Evolutionary conservation across 1,140 invertebrate genomes (phyloP).

Genomic region (Oncopodura yosiiana): DNA sequence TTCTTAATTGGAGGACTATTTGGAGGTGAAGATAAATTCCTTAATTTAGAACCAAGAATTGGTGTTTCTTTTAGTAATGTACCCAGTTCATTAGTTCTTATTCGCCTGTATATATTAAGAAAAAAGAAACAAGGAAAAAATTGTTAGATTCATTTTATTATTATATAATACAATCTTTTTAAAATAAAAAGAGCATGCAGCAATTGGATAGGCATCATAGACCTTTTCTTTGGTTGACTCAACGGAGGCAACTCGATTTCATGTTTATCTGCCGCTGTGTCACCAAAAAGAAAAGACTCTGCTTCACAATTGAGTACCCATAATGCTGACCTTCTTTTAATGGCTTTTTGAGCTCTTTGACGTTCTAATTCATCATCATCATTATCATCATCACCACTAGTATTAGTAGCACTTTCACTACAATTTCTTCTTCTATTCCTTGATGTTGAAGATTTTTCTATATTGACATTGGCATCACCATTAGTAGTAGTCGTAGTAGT

Average conservation of each 20-base stretch:
- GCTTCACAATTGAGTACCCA: slow-evolving; percentile 35
- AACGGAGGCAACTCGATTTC: slow-evolving; percentile 33
- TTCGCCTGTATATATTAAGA: slow-evolving; percentile 17
- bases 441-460: too few species aligned
- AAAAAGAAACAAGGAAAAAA: slow-evolving; percentile 1
- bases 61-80: slow-evolving; percentile 30
- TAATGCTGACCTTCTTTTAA: slow-evolving; percentile 30
- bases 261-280: slow-evolving; percentile 34
- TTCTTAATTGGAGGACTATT: neutral
- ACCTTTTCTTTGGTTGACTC: slow-evolving; percentile 29
- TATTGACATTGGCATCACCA: too few species aligned
- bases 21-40: slow-evolving; percentile 5
- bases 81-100: slow-evolving; percentile 27
- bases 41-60: slow-evolving; percentile 28
- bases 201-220: neutral
- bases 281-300: slow-evolving; percentile 32
- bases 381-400: neutral
- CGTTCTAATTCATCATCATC: neutral
- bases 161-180: neutral
- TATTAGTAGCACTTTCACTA: too few species aligned
- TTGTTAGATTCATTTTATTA: too few species aligned
- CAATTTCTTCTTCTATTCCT: too few species aligned
- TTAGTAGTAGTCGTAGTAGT: too few species aligned
- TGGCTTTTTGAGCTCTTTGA: slow-evolving; percentile 13
- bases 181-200: neutral